Evolutionary conservation across 2,113 vertebrate species (phyloP).

Genomic region (Mirza zaza): DNA sequence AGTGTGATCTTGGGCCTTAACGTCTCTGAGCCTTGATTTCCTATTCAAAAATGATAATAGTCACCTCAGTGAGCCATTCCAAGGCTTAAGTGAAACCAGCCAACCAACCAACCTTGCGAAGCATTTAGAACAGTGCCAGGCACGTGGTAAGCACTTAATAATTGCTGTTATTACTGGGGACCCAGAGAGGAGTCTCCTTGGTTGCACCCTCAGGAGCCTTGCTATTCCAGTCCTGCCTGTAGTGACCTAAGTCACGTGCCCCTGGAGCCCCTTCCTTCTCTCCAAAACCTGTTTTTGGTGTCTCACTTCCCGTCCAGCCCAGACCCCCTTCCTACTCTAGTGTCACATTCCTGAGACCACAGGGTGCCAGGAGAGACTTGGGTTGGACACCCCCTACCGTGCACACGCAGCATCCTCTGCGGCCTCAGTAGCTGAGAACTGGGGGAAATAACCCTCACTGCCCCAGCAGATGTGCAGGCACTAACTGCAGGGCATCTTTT

Average conservation of each 20-base stretch:
- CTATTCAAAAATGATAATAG: neutral
- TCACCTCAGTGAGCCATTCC: neutral
- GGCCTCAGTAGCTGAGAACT: neutral
- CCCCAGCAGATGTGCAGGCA: neutral
- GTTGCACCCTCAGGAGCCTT: neutral
- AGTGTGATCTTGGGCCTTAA: neutral
- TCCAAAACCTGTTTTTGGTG: neutral
- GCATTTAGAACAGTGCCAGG: neutral
- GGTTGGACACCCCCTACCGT: neutral
- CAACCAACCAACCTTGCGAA: neutral
- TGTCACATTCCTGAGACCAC: neutral
- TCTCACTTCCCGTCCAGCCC: neutral
- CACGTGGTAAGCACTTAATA: neutral
- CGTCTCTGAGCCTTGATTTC: neutral
- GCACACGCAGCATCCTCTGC: too few species aligned
- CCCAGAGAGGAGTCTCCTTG: neutral
- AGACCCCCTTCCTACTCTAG: neutral
- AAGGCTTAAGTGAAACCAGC: neutral
- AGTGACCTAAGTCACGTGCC: neutral
- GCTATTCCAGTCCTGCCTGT: fast-evolving
- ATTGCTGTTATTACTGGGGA: neutral
- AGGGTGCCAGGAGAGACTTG: neutral
- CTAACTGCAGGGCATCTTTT: neutral
- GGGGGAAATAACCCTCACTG: neutral
- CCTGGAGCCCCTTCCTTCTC: neutral